These are phyloP conservation scores for Conger conger DNA, from an alignment of 2,113 vertebrate species.

Conservation along the genomic window DNA sequence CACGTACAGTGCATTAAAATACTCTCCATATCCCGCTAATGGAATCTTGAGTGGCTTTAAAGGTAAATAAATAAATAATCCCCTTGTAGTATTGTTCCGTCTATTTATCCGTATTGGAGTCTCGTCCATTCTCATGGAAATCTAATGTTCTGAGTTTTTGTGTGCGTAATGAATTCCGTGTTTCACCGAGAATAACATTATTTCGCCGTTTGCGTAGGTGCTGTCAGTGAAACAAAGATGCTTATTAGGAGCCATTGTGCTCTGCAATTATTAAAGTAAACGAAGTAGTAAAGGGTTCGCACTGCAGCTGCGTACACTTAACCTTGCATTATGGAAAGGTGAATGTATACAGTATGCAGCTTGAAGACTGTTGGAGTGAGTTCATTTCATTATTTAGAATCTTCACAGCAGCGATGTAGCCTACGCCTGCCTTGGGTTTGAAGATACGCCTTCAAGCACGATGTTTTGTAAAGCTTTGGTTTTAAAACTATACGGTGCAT, in stretches of 20 bases:
- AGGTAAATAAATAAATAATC: constrained; percentile 26
- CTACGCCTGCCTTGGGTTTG: neutral
- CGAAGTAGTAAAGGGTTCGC: constrained; percentile 20
- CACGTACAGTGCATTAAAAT: constrained; percentile 30
- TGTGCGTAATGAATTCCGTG: constrained; percentile 35
- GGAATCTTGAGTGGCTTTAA: constrained; percentile 38
- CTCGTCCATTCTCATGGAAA: constrained; percentile 39
- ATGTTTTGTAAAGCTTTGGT: neutral
- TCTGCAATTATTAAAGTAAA: constrained; percentile 21
- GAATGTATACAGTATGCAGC: neutral
- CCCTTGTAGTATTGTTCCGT: constrained; percentile 29
- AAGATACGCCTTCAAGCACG: neutral
- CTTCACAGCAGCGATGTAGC: neutral
- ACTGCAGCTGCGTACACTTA: constrained; percentile 32
- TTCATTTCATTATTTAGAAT: constrained; percentile 15
- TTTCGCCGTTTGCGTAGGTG: constrained; percentile 20
- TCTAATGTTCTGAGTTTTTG: constrained; percentile 23
- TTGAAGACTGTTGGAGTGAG: constrained; percentile 1
- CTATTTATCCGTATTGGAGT: constrained; percentile 33
- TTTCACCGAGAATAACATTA: constrained; percentile 30
- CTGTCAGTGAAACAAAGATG: constrained; percentile 30
- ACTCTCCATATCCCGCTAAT: constrained; percentile 32
- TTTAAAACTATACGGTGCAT: no score
- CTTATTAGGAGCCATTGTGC: constrained; percentile 26
- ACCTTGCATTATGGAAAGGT: constrained; percentile 16